Evolutionary conservation across 2,113 vertebrate species (phyloP), one percentile per base, ranked within the genome.

Genomic region (Sciurus niger): DNA sequence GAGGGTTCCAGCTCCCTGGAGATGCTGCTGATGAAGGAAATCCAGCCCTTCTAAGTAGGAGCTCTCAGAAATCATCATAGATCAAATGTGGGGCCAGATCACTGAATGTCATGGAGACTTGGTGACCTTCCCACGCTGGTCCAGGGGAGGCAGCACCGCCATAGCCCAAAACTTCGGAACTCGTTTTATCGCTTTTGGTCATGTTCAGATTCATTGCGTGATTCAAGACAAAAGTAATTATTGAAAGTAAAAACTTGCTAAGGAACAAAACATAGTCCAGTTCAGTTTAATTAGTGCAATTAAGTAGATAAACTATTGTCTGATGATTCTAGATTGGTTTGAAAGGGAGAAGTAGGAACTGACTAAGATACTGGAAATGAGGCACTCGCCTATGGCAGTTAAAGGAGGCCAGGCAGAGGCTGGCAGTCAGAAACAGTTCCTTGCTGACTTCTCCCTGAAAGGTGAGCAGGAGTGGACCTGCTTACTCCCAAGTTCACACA

Each of bases 401-500:
- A n/a, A 87, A 85, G n/a, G 51, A 67, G 30, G 25, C 2, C 0
- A 43, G 63, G 13, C 78, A 65, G 86, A 82, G 30, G 24, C 43
- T 28, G 34, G 48, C 28, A 51, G 25, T 70, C 58, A 74, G 40
- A 72, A 48, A 43, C 68, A 77, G 12, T 30, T 43, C 53, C 43
- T 53, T 80, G 51, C 60, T 17, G 8, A 60, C 58, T 77, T 88
- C 60, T 37, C 4, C 2, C 28, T 72, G 83, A n/a, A 24, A 58
- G 55, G 55, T 58, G 20, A 18, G 43, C 84, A 37, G 28, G 48
- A 11, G 0, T n/a, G 46, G 51, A 53, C 40, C 25, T 90, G 43
- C 68, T 96, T 84, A 88, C 40, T 43, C 67, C 89, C 51, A 88
- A 74, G 72, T 97, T 92, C 67, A 90, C 16, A 28, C 7, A 10